Base-by-base conservation (phyloP, 1,140 invertebrate genomes). In the Orius insidiosus region DNA sequence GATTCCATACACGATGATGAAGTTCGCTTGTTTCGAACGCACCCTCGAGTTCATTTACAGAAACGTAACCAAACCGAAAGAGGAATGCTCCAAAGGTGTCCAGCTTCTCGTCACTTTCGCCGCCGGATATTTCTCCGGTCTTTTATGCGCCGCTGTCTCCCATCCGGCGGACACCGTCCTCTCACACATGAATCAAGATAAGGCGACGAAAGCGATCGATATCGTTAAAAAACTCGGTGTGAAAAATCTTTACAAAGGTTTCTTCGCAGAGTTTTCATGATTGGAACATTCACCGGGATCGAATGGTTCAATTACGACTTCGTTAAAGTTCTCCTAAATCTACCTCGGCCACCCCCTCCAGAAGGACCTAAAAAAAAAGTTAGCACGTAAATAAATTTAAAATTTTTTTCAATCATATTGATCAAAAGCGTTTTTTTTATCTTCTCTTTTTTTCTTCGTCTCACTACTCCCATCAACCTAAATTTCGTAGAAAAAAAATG, bases 1-100 rank as follows among this genome's bases (percentile, higher is more conserved):
- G 71, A 99, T 99, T 62, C 96, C 96, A 3, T 99, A 99, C 73
- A 99, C 96, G 43, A 99, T 99, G 96, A 98, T 99, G 95, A 99
- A 99, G 68, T 99, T 99, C 65, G 93, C 95, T 50, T 98, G 94
- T 69, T 99, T 99, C 68, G 96, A 99, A 67, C 76, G 86, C 58
- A 99, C 96, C 3, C 75, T 99, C 8, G 96, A 99, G 66, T 66
- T 92, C 44, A 62, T 99, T 1, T 60, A 47, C 58, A 76, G 72
- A 53, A 68, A 76, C 58, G 80, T 86, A 48, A 92, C 92, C n/a
- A 98, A 96, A 66, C 92, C 92, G 49, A 76, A 95, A 53, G 71
- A 74, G 24, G 75, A 96, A 47, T 98, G 94, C 66, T 70, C 75
- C 11, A 98, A 98, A 67, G 70, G 72, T 32, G 96, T 98, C 67